These are phyloP conservation scores for Rhadina sibilatrix DNA, from an alignment of 2,113 vertebrate species.

Conservation along the genomic window DNA sequence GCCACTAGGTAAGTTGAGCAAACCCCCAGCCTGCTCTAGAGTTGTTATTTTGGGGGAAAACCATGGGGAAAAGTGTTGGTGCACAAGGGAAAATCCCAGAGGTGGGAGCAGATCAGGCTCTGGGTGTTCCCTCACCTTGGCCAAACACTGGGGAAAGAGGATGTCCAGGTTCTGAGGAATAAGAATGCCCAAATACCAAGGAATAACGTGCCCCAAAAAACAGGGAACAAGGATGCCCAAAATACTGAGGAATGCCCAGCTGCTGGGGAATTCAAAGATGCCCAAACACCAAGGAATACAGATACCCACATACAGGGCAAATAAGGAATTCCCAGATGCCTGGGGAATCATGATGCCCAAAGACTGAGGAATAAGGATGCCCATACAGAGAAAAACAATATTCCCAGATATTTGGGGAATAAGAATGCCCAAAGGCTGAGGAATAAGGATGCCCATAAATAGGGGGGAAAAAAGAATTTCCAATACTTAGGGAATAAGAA, in stretches of 20 bases:
- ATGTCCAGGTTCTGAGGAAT: too few relatives aligned
- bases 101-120: background rate
- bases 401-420: too few relatives aligned
- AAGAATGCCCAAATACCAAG: background rate
- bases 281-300: background rate
- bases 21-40: background rate
- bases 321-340: background rate
- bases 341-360: background rate
- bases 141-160: background rate
- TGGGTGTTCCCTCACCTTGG: background rate
- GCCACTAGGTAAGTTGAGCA: rapidly evolving
- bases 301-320: background rate
- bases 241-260: background rate
- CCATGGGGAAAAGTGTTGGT: background rate
- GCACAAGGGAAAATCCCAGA: background rate
- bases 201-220: background rate
- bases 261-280: background rate
- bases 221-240: background rate
- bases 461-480: background rate
- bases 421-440: too few relatives aligned
- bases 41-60: background rate
- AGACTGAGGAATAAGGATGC: background rate
- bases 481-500: background rate
- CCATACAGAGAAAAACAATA: too few relatives aligned
- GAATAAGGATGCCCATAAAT: too few relatives aligned